A percentile compares a stretch with the other conserved stretches of the same genome.
These are phyloP conservation scores for Notechis scutatus DNA, from an alignment of 2,113 vertebrate species.

Conservation along the genomic window DNA sequence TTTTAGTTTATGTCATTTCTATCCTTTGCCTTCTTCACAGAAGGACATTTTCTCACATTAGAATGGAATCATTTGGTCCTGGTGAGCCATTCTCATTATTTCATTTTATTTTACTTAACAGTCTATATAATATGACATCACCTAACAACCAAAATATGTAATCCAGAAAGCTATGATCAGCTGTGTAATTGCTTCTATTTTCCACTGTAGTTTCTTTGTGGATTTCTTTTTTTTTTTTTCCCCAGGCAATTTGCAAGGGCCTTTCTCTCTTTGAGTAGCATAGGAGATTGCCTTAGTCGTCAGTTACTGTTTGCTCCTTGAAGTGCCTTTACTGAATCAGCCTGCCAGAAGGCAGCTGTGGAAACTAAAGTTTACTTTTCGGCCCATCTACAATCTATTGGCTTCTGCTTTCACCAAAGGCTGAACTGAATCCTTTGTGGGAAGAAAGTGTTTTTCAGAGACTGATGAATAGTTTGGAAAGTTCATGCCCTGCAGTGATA, in stretches of 20 bases:
- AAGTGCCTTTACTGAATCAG: not conserved
- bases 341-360: slow-evolving; percentile 8
- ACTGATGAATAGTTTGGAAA: slow-evolving; percentile 1
- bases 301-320: slow-evolving; percentile 1
- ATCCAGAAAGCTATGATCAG: not conserved
- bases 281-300: not conserved
- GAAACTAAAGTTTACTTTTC: slow-evolving; percentile 21
- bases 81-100: not conserved
- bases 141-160: not conserved
- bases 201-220: not conserved
- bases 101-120: not conserved
- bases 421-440: slow-evolving; percentile 13
- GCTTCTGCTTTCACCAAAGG: not conserved
- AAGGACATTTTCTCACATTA: not conserved
- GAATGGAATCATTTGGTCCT: not conserved
- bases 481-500: not conserved
- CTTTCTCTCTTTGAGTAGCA: not conserved
- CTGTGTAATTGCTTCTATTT: not conserved
- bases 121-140: not conserved
- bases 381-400: not conserved
- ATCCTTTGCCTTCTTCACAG: not conserved
- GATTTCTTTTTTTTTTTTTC: not conserved
- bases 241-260: not conserved
- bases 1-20: not conserved
- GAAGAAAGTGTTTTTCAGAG: slow-evolving; percentile 16